These are phyloP conservation scores for Mimachlamys varia DNA, from an alignment of 2,888 invertebrate genomes.

Conservation along the genomic window DNA sequence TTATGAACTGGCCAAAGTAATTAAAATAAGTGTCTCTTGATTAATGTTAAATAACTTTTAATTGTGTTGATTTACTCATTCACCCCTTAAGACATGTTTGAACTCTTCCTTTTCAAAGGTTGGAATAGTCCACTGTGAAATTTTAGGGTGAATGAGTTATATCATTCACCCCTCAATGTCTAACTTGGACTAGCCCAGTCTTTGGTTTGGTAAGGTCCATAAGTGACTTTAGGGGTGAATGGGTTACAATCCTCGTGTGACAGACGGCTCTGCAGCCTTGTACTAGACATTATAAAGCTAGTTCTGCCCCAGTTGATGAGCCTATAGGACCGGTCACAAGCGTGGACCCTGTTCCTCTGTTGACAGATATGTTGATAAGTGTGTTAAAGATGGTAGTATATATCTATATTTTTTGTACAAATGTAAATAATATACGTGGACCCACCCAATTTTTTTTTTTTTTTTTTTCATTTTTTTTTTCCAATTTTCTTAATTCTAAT, in stretches of 20 bases:
- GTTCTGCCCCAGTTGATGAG: slow-evolving; percentile 28
- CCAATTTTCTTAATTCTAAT: background rate
- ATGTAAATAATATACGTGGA: slow-evolving; percentile 10
- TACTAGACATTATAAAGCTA: background rate
- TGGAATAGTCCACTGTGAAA: too few relatives aligned
- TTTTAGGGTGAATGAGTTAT: too few relatives aligned
- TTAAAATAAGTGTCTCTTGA: background rate
- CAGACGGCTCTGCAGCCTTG: background rate
- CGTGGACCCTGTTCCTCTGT: background rate
- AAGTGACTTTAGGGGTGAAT: background rate
- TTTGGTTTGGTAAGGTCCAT: too few relatives aligned
- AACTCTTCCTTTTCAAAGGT: too few relatives aligned
- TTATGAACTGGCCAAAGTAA: background rate
- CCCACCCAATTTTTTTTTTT: background rate
- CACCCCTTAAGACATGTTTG: too few relatives aligned
- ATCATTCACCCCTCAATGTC: too few relatives aligned
- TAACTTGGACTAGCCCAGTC: too few relatives aligned
- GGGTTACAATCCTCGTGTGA: background rate
- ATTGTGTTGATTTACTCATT: background rate
- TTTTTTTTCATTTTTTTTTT: background rate
- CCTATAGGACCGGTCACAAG: background rate
- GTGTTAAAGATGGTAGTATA: background rate
- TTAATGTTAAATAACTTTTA: background rate
- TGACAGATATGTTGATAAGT: background rate
- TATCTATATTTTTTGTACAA: slow-evolving; percentile 30